phyloP scores from a whole-genome alignment of 1,140 invertebrate genomes.

The Anadara kagoshimensis region DNA sequence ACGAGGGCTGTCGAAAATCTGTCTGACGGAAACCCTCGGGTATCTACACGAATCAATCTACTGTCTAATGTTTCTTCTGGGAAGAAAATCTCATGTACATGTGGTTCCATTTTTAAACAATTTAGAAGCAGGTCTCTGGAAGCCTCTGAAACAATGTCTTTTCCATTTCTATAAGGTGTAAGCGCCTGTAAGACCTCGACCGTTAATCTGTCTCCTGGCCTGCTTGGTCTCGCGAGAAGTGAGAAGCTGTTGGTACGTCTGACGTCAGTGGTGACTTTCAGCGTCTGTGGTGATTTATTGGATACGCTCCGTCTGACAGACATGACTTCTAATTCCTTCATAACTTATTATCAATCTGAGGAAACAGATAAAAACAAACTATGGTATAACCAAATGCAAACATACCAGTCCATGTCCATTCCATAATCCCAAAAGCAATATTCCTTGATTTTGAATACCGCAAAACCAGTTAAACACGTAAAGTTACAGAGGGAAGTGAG shows the following conservation, averaged over 20 bases:
- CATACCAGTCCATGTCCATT: too few relatives aligned
- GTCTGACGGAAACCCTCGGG: conserved; percentile 49
- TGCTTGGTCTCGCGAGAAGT: conserved; percentile 28
- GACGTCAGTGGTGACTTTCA: conserved; percentile 12
- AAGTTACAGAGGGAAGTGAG: too few relatives aligned
- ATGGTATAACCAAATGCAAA: too few relatives aligned
- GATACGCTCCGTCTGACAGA: conserved; percentile 32
- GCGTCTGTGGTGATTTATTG: conserved; percentile 18
- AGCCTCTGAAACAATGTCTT: conserved; percentile 51
- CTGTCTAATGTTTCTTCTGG: conserved; percentile 37
- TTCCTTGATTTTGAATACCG: too few relatives aligned
- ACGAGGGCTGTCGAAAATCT: conserved; percentile 49
- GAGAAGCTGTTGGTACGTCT: conserved; percentile 36
- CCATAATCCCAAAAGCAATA: too few relatives aligned
- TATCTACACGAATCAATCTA: conserved; percentile 41
- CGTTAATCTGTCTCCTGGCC: conserved; percentile 41
- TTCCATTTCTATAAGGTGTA: conserved; percentile 48
- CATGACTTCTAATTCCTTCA: background rate
- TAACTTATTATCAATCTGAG: too few relatives aligned
- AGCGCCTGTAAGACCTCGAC: conserved; percentile 51
- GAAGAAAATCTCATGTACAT: conserved; percentile 58
- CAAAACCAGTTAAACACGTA: too few relatives aligned
- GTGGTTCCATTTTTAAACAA: conserved; percentile 50
- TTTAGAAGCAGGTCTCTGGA: conserved; percentile 52
- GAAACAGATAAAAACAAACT: too few relatives aligned